A percentile compares a stretch with the other conserved stretches of the same genome.
Evolutionary conservation across 2,888 invertebrate genomes (phyloP).

Genomic region (Macroteleia sp.): DNA sequence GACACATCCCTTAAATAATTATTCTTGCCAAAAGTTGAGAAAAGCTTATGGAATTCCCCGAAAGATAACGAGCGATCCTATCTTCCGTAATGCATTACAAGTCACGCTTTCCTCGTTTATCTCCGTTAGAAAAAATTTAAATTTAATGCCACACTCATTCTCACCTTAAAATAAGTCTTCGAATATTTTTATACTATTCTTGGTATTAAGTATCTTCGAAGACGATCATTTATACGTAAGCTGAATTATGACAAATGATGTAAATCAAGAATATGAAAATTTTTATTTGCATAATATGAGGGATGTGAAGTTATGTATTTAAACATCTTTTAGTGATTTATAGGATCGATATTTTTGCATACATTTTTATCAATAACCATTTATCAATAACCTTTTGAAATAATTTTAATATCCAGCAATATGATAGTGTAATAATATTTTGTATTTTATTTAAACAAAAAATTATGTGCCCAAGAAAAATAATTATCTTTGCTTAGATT

Average conservation of each 20-base stretch:
- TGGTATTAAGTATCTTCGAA: slow-evolving; percentile 34
- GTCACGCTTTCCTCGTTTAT: slow-evolving; percentile 53
- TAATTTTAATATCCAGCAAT: no score
- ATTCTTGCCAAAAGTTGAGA: slow-evolving; percentile 26
- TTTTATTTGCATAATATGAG: no score
- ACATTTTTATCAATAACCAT: no score
- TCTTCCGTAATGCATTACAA: slow-evolving; percentile 43
- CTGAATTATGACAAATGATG: slow-evolving; percentile 35
- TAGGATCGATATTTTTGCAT: no score
- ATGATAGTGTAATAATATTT: no score
- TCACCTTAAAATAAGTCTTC: slow-evolving; percentile 46
- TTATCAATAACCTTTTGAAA: no score
- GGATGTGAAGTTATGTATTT: no score
- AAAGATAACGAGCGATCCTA: slow-evolving; percentile 49
- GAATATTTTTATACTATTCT: slow-evolving; percentile 41
- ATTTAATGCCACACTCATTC: slow-evolving; percentile 51
- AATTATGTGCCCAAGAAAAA: no score
- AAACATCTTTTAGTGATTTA: no score
- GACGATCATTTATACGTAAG: slow-evolving; percentile 24
- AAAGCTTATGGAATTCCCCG: slow-evolving; percentile 30
- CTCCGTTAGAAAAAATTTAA: slow-evolving; percentile 51
- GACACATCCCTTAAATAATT: slow-evolving; percentile 27
- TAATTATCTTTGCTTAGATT: no score
- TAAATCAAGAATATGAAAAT: slow-evolving; percentile 29
- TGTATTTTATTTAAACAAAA: no score